phyloP scores from a whole-genome alignment of 2,113 vertebrate species.

The Istiophorus platypterus region DNA sequence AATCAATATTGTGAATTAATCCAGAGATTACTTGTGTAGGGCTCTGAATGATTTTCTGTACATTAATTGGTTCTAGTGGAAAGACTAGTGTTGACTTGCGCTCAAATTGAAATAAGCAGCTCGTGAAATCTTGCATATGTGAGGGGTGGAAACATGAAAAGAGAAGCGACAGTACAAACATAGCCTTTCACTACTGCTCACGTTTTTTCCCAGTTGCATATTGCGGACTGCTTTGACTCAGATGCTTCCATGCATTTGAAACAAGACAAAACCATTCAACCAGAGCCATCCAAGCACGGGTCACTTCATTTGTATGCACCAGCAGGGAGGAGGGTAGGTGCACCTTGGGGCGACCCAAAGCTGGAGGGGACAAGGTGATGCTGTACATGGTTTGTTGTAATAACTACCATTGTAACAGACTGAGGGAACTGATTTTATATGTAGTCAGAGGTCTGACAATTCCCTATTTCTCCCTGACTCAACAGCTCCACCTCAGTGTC shows the following conservation, averaged over 20 bases:
- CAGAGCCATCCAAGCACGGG: background rate
- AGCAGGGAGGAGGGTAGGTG: conserved; percentile 1
- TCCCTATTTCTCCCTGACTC: conserved; percentile 15
- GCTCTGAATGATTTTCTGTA: conserved; percentile 56
- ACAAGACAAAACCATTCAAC: conserved; percentile 42
- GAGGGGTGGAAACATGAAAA: background rate
- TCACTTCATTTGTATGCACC: conserved; percentile 34
- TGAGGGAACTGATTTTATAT: conserved; percentile 14
- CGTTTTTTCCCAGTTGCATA: conserved; percentile 12
- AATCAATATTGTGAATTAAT: conserved; percentile 67
- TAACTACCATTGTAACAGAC: conserved; percentile 27
- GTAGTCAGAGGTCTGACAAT: conserved; percentile 12
- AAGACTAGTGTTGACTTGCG: conserved; percentile 10
- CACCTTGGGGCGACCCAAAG: conserved; percentile 7
- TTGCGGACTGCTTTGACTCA: conserved; percentile 7
- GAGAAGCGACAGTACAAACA: background rate
- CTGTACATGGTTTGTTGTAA: conserved; percentile 27
- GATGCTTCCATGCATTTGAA: conserved; percentile 14
- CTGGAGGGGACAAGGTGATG: conserved; percentile 31
- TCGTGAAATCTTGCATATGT: conserved; percentile 36
- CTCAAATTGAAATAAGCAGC: conserved; percentile 34
- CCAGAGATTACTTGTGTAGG: conserved; percentile 57
- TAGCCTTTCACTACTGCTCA: conserved; percentile 20
- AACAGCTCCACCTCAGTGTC: background rate
- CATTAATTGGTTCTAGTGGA: conserved; percentile 42